These are phyloP conservation scores for Eupithecia abbreviata DNA, from an alignment of 2,888 invertebrate species.

Conservation along the genomic window DNA sequence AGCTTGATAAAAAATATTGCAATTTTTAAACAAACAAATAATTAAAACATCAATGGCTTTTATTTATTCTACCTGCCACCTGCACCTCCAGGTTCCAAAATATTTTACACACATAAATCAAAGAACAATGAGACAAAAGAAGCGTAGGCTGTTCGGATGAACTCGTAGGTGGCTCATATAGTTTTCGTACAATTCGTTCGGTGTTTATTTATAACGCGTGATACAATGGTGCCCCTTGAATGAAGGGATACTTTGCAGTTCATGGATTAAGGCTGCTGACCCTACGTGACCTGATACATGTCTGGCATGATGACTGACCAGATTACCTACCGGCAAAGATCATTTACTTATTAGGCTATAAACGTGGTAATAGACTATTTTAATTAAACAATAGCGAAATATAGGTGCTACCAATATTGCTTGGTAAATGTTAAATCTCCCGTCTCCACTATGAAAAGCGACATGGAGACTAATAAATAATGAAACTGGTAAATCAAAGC, in stretches of 20 bases:
- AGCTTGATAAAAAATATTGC: background rate
- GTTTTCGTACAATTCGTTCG: conserved; percentile 7
- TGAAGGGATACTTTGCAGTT: conserved; percentile 32
- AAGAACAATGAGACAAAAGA: conserved; percentile 32
- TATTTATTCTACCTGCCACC: conserved; percentile 22
- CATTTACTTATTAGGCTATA: background rate
- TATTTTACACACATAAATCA: conserved; percentile 36
- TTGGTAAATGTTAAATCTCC: background rate
- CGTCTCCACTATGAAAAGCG: background rate
- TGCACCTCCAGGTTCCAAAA: conserved; percentile 24
- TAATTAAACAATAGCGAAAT: too few relatives aligned
- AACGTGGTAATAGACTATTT: too few relatives aligned
- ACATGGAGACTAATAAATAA: too few relatives aligned
- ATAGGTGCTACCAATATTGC: too few relatives aligned
- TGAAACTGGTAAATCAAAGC: too few relatives aligned
- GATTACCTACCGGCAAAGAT: background rate
- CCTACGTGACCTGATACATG: conserved; percentile 30
- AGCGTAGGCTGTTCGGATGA: conserved; percentile 27
- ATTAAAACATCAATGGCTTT: background rate
- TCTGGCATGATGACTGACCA: conserved; percentile 14
- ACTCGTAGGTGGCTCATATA: background rate
- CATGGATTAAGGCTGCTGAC: conserved; percentile 41
- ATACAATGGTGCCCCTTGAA: conserved; percentile 30
- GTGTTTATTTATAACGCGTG: conserved; percentile 14
- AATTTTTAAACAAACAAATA: background rate